phyloP scores from a whole-genome alignment of 2,888 invertebrate genomes.

The Melipona beecheii region DNA sequence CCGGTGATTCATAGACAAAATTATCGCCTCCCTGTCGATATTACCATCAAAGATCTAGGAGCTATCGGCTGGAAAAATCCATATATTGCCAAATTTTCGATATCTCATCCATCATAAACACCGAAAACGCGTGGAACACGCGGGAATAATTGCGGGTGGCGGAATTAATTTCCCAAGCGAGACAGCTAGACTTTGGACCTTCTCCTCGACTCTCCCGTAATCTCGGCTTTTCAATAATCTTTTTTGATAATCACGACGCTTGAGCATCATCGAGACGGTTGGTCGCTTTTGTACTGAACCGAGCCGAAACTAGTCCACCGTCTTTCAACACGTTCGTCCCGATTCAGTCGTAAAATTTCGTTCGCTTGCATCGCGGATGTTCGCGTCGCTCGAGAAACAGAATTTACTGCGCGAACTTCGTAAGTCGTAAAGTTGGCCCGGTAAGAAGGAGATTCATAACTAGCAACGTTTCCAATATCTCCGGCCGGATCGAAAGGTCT shows the following conservation, averaged over 20 bases:
- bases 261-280: conserved; percentile 36
- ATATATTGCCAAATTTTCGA: background rate
- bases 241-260: conserved; percentile 28
- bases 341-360: conserved; percentile 54
- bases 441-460: conserved; percentile 59
- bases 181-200: background rate
- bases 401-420: conserved; percentile 51
- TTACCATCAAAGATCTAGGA: background rate
- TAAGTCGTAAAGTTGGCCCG: conserved; percentile 49
- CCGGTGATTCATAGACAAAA: background rate
- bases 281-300: conserved; percentile 5
- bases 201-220: background rate
- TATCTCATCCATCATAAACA: background rate
- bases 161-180: conserved; percentile 2
- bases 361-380: conserved; percentile 38
- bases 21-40: background rate
- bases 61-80: background rate
- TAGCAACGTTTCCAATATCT: conserved; percentile 64
- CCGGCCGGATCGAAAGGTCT: conserved; percentile 62
- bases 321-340: background rate
- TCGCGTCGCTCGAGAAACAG: conserved; percentile 52
- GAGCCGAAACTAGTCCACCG: background rate
- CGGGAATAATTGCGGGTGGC: background rate
- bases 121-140: background rate
- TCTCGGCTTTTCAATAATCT: conserved; percentile 3